Conservation (phyloP, 2,888 invertebrate species). For the Drosophila meridiana region DNA sequence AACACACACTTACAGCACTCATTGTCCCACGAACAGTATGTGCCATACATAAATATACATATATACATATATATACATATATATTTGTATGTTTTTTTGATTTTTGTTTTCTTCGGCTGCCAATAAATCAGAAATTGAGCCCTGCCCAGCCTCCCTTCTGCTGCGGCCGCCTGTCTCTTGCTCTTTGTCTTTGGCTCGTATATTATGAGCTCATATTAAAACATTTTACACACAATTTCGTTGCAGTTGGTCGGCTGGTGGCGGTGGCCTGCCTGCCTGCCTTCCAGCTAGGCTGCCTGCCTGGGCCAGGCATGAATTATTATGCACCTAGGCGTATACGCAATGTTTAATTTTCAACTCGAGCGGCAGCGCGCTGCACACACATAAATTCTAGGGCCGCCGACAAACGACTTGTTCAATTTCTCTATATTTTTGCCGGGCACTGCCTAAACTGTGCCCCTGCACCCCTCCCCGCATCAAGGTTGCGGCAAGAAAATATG, state of each 20-base stretch:
- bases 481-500: slow-evolving; percentile 54
- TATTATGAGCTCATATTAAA: slow-evolving; percentile 78
- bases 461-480: slow-evolving; percentile 10
- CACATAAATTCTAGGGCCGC: slow-evolving; percentile 76
- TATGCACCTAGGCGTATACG: slow-evolving; percentile 82
- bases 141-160: slow-evolving; percentile 24
- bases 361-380: slow-evolving; percentile 47
- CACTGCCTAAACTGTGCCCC: slow-evolving; percentile 19
- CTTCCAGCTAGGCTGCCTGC: slow-evolving; percentile 12
- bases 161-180: slow-evolving; percentile 6
- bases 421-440: slow-evolving; percentile 59
- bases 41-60: neutral
- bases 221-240: slow-evolving; percentile 80
- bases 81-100: slow-evolving; percentile 4
- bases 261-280: slow-evolving; percentile 33
- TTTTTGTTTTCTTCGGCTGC: slow-evolving; percentile 36
- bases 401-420: slow-evolving; percentile 81
- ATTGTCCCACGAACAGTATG: slow-evolving; percentile 25
- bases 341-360: slow-evolving; percentile 82
- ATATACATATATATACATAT: neutral
- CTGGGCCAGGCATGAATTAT: slow-evolving; percentile 70
- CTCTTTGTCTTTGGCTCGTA: slow-evolving; percentile 53
- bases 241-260: slow-evolving; percentile 42
- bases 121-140: slow-evolving; percentile 78
- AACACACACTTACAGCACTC: slow-evolving; percentile 52